Evolutionary conservation across 23 tunicate genomes (phyloP).

Genomic region (Trididemnum nubilum): DNA sequence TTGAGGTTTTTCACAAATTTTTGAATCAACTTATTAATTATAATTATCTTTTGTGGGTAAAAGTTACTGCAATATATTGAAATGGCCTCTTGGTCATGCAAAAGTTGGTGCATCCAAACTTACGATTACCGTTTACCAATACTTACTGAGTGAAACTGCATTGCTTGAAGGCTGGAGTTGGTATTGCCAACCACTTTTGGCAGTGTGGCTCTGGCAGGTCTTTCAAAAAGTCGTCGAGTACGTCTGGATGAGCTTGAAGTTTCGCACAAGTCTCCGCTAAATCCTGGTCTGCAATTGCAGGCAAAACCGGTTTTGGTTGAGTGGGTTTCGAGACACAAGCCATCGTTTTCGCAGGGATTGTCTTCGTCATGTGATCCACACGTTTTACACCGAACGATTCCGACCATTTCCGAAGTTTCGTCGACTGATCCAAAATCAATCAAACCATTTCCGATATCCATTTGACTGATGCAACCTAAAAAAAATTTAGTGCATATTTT

Average conservation of each 20-base stretch:
- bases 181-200: background rate
- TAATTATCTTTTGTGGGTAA: no score
- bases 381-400: conserved; percentile 67
- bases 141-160: background rate
- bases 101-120: background rate
- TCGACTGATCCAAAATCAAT: conserved; percentile 63
- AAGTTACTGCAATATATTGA: no score
- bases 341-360: conserved; percentile 54
- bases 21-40: no score
- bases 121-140: background rate
- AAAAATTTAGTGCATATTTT: no score
- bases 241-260: background rate
- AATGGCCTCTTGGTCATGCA: no score
- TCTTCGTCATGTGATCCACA: conserved; percentile 45
- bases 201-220: background rate
- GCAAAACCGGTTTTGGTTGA: conserved; percentile 34
- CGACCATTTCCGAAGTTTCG: conserved; percentile 44
- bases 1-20: no score
- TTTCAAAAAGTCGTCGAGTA: background rate
- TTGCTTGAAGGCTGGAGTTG: background rate
- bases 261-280: conserved; percentile 50
- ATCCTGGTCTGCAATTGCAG: conserved; percentile 50
- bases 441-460: conserved; percentile 31
- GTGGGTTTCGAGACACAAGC: conserved; percentile 61
- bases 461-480: conserved; percentile 82